Evolutionary conservation across 2,113 vertebrate genomes (phyloP).

Genomic region (Phalacrocorax pelagicus): DNA sequence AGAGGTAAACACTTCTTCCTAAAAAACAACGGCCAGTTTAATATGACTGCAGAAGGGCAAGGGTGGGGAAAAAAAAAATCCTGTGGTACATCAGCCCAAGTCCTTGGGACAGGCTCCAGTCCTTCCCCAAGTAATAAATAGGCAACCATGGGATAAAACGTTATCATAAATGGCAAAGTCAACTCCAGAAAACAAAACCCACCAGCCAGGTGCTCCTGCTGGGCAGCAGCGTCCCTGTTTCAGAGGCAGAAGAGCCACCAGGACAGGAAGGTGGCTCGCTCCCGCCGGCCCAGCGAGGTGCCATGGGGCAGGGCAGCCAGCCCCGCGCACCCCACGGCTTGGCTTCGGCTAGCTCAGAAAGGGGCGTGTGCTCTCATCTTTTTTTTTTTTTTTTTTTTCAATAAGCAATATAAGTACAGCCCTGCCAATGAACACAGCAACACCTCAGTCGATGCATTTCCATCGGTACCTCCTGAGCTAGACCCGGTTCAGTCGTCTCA

Average conservation of each 20-base stretch:
- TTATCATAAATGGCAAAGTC: background rate
- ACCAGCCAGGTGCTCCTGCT: background rate
- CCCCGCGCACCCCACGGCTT: too few species aligned
- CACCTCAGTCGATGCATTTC: rapidly evolving
- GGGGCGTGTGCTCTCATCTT: background rate
- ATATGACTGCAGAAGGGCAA: background rate
- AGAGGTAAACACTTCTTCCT: background rate
- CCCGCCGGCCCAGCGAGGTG: background rate
- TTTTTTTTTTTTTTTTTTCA: too few species aligned
- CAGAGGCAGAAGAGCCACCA: rapidly evolving
- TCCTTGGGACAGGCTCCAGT: background rate
- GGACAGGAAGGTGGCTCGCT: background rate
- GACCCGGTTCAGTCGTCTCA: rapidly evolving
- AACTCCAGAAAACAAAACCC: background rate
- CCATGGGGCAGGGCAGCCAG: background rate
- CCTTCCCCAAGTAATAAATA: background rate
- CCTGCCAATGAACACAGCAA: background rate
- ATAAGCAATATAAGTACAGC: background rate
- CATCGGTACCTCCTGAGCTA: rapidly evolving
- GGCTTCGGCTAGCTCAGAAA: background rate
- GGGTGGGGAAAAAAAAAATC: background rate
- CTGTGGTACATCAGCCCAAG: background rate
- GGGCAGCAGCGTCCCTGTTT: background rate
- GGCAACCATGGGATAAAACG: background rate
- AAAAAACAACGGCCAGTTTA: background rate